Conservation (phyloP, 2,113 vertebrate genomes). For the Herpetotheres cachinnans region DNA sequence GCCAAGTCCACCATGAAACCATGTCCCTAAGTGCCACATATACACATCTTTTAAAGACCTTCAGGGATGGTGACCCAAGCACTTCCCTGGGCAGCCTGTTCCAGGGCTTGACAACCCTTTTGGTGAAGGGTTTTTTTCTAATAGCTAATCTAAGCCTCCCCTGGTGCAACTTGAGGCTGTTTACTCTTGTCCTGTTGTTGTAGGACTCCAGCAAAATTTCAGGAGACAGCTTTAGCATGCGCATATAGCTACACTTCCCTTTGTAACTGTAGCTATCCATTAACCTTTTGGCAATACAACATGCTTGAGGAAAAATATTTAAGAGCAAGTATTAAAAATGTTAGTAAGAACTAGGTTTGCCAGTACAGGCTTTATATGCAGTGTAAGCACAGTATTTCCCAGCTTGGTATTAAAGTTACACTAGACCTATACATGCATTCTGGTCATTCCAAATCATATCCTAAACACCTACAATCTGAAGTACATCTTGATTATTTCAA, state of each 20-base stretch:
- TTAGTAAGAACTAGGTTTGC: neutral
- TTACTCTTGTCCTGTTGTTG: too few relatives aligned
- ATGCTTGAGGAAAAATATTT: rapidly evolving
- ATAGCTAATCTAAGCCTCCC: too few relatives aligned
- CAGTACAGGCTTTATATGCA: neutral
- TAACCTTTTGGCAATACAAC: neutral
- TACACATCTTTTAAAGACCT: too few relatives aligned
- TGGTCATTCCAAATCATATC: neutral
- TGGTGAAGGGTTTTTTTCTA: too few relatives aligned
- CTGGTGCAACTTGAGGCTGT: too few relatives aligned
- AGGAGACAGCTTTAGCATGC: neutral
- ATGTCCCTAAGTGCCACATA: too few relatives aligned
- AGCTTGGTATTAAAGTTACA: neutral
- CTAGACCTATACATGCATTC: neutral
- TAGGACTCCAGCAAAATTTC: neutral
- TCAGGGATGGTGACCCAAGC: too few relatives aligned
- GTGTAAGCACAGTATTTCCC: neutral
- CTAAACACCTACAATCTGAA: neutral
- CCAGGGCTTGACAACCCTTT: too few relatives aligned
- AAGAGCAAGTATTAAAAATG: neutral
- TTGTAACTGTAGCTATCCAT: neutral
- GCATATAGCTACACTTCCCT: neutral
- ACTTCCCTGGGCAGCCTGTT: too few relatives aligned
- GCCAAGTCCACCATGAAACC: too few relatives aligned
- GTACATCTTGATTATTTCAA: neutral